Base-by-base conservation (phyloP, 2,888 invertebrate species). In the Cepaea hortensis region DNA sequence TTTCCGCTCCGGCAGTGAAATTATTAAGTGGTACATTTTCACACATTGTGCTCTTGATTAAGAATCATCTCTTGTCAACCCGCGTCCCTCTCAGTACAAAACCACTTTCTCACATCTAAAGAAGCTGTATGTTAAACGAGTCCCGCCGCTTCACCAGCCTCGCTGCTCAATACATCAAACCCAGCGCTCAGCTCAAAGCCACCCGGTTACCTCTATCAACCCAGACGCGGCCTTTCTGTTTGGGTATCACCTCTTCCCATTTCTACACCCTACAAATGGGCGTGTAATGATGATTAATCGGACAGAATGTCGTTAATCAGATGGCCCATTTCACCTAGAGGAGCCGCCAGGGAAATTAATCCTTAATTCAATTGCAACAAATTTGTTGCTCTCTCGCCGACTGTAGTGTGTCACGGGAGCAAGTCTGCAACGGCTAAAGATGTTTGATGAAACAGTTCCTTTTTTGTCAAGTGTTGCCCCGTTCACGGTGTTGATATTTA, bases 281-380 rank as follows among this genome's bases (percentile, higher is more conserved):
- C 76, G 89, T 87, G 88, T 89, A 88, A 89, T 89, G 87, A 89
- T 88, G 89, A 90, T 90, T 88, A 88, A 90, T 90, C 88, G 85
- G 83, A 86, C 87, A 87, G 85, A 72, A 70, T 81, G 77, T 86
- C 88, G 88, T 90, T 90, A 90, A 88, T 88, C 87, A 84, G 82
- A 80, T 86, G 87, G 88, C 88, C 86, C 89, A 83, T 90, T 87
- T 88, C 89, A 88, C 87, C 88, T 79, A 81, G 77, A 55, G 75
- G 79, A 87, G 85, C 89, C 88, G 79, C 89, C 46, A 48, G 90
- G 90, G 90, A 89, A 90, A 90, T 90, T 90, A 90, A 90, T 88
- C 87, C 89, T 89, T 89, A 89, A 90, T 90, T 90, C 89, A 87
- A 88, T 90, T 87, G 86, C 89, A 88, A 89, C 90, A 89, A 89